Evolutionary conservation across 2,797 vertebrate genomes (phyloP), one percentile per base, ranked within the genome.

Genomic region (Corythornis leucogaster): DNA sequence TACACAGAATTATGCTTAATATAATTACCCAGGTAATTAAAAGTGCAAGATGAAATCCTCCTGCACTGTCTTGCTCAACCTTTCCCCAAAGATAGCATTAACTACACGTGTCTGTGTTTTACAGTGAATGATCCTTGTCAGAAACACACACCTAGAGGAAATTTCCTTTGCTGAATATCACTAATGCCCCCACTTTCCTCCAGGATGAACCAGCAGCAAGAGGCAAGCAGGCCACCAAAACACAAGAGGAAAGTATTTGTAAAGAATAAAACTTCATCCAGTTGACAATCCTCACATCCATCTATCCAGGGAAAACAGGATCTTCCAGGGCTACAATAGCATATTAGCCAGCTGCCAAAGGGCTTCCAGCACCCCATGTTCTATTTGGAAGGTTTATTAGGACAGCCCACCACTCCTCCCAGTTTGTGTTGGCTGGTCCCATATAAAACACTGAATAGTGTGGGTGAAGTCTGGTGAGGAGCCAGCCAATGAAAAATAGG

Each of bases 51-150:
- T 83, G 8, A 85, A 80, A 64, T 40, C n/a, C 64, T 87, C 58
- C n/a, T 18, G 2, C 33, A 7, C 14, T 80, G 16, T 68, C 20
- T 85, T 58, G 68, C 38, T 71, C 73, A 80, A 64, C 30, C 53
- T 92, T 87, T 80, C 4, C 61, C 35, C 18, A 35, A 55, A 57
- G 57, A 64, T 0, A 68, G 57, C 30, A 40, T 26, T 68, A 71
- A 25, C 46, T 30, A 5, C 8, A 2, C 0, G 0, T 4, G 2
- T 1, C n/a, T 0, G 1, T 6, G 33, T 26, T 80, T 19, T 53
- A 31, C 48, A 35, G 3, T 6, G 53, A 42, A 45, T 55, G 5
- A 5, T 74, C 25, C 13, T 8, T 5, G 10, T 25, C 30, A 26
- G 3, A 9, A 58, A 8, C 0, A 0, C 0, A 0, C 1, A 38